phyloP scores from a whole-genome alignment of 2,888 invertebrate genomes.

The Noctua comes region DNA sequence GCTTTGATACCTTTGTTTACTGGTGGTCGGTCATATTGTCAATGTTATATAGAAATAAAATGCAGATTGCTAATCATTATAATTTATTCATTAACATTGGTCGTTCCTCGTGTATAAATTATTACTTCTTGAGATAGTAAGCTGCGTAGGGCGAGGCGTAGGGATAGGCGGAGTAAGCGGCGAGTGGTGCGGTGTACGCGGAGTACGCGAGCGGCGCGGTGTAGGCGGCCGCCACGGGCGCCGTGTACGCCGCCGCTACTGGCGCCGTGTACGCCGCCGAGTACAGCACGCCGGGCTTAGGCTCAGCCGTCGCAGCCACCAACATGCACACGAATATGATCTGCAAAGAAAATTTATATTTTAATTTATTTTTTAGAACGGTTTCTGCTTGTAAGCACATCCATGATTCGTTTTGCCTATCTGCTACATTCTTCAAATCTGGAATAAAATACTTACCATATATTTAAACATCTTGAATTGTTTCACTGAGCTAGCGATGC shows the following conservation, averaged over 20 bases:
- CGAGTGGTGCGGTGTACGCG: slow-evolving; percentile 73
- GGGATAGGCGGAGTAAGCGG: slow-evolving; percentile 75
- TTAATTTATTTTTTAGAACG: neutral
- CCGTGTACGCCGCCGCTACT: slow-evolving; percentile 72
- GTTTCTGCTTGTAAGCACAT: neutral
- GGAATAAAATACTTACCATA: slow-evolving; percentile 75
- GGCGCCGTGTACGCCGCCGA: slow-evolving; percentile 73
- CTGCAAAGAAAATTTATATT: slow-evolving; percentile 62
- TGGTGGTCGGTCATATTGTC: too few relatives aligned
- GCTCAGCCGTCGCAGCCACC: slow-evolving; percentile 70
- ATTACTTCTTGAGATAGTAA: slow-evolving; percentile 57
- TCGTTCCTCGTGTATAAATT: neutral
- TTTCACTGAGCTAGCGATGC: slow-evolving; percentile 69
- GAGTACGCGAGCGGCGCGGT: slow-evolving; percentile 81
- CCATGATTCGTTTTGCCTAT: neutral
- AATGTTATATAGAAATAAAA: slow-evolving; percentile 20
- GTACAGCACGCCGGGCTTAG: slow-evolving; percentile 72
- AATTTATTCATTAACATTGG: neutral
- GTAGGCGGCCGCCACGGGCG: slow-evolving; percentile 73
- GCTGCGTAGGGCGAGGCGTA: slow-evolving; percentile 71
- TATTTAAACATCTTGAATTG: slow-evolving; percentile 83
- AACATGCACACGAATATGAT: slow-evolving; percentile 80
- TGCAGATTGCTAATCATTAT: neutral
- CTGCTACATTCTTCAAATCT: neutral
- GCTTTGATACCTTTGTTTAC: neutral